phyloP scores from a whole-genome alignment of 2,113 vertebrate species.

The Bubo scandiacus region DNA sequence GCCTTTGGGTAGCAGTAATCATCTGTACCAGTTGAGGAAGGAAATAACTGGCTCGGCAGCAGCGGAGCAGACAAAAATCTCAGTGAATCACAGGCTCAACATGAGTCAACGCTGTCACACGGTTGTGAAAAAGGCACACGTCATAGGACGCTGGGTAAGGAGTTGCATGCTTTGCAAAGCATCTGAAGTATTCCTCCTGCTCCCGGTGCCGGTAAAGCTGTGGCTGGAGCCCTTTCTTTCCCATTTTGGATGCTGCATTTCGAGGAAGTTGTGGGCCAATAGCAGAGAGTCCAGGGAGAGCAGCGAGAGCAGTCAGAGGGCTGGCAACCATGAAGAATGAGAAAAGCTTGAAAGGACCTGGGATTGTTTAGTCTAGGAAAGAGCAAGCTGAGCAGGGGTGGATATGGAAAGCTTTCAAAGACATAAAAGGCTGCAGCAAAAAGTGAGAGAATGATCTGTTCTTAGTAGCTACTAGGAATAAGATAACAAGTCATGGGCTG shows the following conservation, averaged over 20 bases:
- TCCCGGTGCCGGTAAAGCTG: fast-evolving
- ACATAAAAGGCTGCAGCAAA: constrained; percentile 11
- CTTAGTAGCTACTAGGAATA: not conserved
- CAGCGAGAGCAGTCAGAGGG: not conserved
- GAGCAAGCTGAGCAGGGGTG: not conserved
- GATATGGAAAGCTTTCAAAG: not conserved
- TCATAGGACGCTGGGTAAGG: not conserved
- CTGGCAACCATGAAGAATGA: constrained; percentile 33
- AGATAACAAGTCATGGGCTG: not conserved
- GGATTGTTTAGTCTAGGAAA: constrained; percentile 57
- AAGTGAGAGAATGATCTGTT: not conserved
- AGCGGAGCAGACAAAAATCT: not conserved
- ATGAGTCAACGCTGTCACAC: constrained; percentile 13
- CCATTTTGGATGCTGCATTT: not conserved
- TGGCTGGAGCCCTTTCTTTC: not conserved
- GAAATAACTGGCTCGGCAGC: not conserved
- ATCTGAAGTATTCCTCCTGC: not conserved
- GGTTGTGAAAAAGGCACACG: not conserved
- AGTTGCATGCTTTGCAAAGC: not conserved
- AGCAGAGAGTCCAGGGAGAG: not conserved
- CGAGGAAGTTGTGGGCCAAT: not conserved
- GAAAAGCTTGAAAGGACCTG: not conserved
- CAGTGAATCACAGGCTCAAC: not conserved
- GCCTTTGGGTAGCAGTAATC: not conserved
- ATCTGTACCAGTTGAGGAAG: not conserved